Evolutionary conservation across 2,888 invertebrate species (phyloP).

Genomic region (Altica lythri): DNA sequence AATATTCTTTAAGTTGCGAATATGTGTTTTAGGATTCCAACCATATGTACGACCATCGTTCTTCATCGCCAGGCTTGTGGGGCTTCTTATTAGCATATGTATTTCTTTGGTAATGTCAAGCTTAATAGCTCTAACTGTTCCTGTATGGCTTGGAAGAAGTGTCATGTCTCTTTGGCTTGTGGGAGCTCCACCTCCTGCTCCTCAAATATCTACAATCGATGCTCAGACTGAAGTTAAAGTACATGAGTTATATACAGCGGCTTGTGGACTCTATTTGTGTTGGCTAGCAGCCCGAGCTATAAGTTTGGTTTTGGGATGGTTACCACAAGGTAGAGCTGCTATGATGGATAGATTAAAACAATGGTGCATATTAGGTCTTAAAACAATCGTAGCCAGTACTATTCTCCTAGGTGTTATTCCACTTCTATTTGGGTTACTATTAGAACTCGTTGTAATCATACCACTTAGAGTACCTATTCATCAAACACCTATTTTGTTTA

Average conservation of each 20-base stretch:
- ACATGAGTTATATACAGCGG: constrained; percentile 95
- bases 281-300: constrained; percentile 89
- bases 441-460: constrained; percentile 90
- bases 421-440: constrained; percentile 85
- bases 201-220: constrained; percentile 47
- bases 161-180: constrained; percentile 87
- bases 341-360: constrained; percentile 72
- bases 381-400: constrained; percentile 76
- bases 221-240: constrained; percentile 60
- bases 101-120: constrained; percentile 84
- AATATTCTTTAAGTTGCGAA: no score
- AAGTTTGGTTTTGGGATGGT: constrained; percentile 81
- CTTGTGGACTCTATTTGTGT: constrained; percentile 91
- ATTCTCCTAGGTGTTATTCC: constrained; percentile 90
- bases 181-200: constrained; percentile 57
- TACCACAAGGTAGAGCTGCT: constrained; percentile 85
- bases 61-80: constrained; percentile 73
- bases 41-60: constrained; percentile 86
- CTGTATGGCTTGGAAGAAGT: constrained; percentile 87
- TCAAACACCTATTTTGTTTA: constrained; percentile 86
- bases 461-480: constrained; percentile 91
- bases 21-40: constrained; percentile 76
- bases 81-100: constrained; percentile 78
- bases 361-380: constrained; percentile 75
- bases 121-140: constrained; percentile 82